Percentiles rank a stretch among this genome's conserved stretches.
Conservation (phyloP, 2,888 invertebrate genomes). For the Dicycla oo region DNA sequence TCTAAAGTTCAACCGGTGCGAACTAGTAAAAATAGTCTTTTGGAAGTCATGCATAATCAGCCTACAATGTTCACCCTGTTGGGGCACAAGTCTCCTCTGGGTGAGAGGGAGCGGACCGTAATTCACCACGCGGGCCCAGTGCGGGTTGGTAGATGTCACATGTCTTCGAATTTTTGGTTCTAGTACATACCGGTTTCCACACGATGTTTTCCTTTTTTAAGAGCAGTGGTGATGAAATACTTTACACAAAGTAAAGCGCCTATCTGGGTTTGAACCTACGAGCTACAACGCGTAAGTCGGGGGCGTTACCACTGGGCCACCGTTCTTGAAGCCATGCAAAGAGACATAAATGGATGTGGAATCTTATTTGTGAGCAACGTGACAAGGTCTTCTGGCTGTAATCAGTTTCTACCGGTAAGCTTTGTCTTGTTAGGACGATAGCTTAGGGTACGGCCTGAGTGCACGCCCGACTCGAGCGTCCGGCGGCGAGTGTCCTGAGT, state of each 20-base stretch:
- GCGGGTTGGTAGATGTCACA: not conserved
- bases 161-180: not conserved
- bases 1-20: slow-evolving; percentile 3
- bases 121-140: not conserved
- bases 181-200: not conserved
- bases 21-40: not conserved
- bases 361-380: slow-evolving; percentile 19
- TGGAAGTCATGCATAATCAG: too few relatives aligned
- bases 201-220: not conserved
- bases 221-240: not conserved
- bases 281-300: too few relatives aligned
- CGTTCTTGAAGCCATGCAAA: slow-evolving; percentile 17
- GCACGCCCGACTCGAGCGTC: too few relatives aligned
- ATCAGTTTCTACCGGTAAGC: not conserved
- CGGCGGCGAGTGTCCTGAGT: too few relatives aligned
- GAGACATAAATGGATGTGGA: not conserved
- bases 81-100: too few relatives aligned
- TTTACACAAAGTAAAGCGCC: not conserved
- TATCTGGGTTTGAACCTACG: too few relatives aligned
- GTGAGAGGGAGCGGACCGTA: too few relatives aligned
- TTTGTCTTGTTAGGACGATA: not conserved
- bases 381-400: not conserved
- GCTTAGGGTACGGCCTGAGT: too few relatives aligned
- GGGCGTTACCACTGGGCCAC: too few relatives aligned
- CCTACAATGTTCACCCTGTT: too few relatives aligned